Evolutionary conservation across 2,113 vertebrate genomes (phyloP).

Genomic region (Dunckerocampus dactyliophorus): DNA sequence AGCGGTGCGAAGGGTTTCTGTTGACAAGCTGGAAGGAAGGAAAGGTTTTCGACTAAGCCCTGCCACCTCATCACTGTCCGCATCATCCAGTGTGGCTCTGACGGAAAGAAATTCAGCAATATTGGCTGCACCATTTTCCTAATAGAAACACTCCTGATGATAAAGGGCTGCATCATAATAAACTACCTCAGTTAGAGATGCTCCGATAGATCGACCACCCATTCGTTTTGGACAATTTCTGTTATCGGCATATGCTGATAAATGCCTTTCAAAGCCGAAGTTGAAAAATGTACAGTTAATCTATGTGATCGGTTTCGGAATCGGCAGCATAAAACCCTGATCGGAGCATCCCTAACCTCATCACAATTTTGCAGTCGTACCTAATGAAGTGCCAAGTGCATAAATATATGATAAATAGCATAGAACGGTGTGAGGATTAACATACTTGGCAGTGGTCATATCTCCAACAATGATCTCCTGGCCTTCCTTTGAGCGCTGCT

Average conservation of each 20-base stretch:
- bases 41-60: conserved; percentile 32
- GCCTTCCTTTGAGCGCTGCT: conserved; percentile 62
- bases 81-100: conserved; percentile 62
- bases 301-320: no score
- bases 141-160: no score
- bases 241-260: no score
- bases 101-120: conserved; percentile 5
- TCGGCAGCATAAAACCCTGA: no score
- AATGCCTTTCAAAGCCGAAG: no score
- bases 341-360: no score
- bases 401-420: neutral
- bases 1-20: conserved; percentile 42
- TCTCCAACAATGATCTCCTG: conserved; percentile 16
- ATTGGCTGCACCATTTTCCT: neutral
- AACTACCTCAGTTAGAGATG: no score
- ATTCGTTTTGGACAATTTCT: no score
- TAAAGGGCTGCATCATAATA: no score
- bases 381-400: neutral
- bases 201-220: no score
- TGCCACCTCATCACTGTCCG: conserved; percentile 69
- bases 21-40: conserved; percentile 27
- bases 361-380: neutral
- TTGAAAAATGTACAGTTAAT: no score
- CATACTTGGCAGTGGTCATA: conserved; percentile 65
- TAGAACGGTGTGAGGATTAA: neutral